Conservation (phyloP, 1,140 invertebrate genomes). For the Drosophila elegans region DNA sequence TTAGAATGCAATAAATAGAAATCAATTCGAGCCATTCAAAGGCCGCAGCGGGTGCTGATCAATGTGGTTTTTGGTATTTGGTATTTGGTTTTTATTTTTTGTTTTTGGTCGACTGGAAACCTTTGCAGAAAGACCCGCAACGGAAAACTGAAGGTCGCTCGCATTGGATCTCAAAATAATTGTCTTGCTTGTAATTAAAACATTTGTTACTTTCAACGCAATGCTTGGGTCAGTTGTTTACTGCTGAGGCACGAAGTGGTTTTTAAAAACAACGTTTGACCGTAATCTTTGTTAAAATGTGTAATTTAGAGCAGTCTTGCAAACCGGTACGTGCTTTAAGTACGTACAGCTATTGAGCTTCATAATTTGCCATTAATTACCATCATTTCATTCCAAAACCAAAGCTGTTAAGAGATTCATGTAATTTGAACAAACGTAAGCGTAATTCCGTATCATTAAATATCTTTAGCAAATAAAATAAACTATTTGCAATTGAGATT, state of each 20-base stretch:
- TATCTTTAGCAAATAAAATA: conserved; percentile 3
- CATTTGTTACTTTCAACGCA: conserved; percentile 73
- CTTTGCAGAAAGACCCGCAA: conserved; percentile 30
- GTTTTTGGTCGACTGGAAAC: conserved; percentile 23
- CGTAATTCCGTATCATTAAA: background rate
- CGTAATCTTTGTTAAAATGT: conserved; percentile 71
- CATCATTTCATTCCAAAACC: conserved; percentile 24
- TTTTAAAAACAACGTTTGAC: conserved; percentile 52
- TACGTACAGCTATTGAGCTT: conserved; percentile 32
- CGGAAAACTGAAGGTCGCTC: conserved; percentile 67
- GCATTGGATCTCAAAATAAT: conserved; percentile 73
- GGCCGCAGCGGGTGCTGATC: conserved; percentile 32
- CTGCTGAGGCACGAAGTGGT: conserved; percentile 15
- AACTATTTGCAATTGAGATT: no score
- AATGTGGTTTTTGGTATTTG: conserved; percentile 23
- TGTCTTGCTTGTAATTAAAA: conserved; percentile 75
- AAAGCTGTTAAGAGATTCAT: background rate
- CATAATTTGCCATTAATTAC: conserved; percentile 37
- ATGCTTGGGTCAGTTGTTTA: conserved; percentile 36
- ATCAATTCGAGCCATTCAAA: conserved; percentile 39
- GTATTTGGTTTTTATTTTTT: no score
- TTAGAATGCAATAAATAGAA: conserved; percentile 37
- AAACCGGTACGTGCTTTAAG: conserved; percentile 54
- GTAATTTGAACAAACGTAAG: background rate
- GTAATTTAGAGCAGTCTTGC: conserved; percentile 44